Evolutionary conservation across 2,888 invertebrate species (phyloP).

Genomic region (Agrotis segetum): DNA sequence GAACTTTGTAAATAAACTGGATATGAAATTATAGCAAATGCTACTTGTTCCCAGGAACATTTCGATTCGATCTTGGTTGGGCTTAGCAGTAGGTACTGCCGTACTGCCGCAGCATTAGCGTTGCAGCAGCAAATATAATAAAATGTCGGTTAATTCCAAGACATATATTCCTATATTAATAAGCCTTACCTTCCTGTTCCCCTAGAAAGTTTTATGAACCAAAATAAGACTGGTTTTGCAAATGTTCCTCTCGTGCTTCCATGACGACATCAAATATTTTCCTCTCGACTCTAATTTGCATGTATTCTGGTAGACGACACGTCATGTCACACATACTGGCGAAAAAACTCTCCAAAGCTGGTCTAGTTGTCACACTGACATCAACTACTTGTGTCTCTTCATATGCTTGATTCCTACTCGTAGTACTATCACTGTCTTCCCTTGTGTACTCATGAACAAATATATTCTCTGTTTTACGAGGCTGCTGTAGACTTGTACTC

Average conservation of each 20-base stretch:
- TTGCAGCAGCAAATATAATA: no score
- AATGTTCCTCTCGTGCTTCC: slow-evolving; percentile 43
- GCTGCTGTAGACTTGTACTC: slow-evolving; percentile 38
- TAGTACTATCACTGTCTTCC: slow-evolving; percentile 38
- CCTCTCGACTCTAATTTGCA: slow-evolving; percentile 48
- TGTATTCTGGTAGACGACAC: slow-evolving; percentile 33
- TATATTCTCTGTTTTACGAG: slow-evolving; percentile 40
- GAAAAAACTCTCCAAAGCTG: slow-evolving; percentile 41
- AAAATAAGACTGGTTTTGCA: slow-evolving; percentile 38
- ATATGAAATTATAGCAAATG: no score
- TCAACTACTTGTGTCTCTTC: slow-evolving; percentile 16
- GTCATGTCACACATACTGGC: slow-evolving; percentile 48
- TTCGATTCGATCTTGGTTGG: no score
- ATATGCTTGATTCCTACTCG: slow-evolving; percentile 16
- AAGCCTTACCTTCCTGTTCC: no score
- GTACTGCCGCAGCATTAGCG: no score
- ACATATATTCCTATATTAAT: no score
- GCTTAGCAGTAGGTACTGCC: no score
- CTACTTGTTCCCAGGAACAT: no score
- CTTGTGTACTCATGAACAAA: slow-evolving; percentile 24
- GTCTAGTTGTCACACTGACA: slow-evolving; percentile 12
- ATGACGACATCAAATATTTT: slow-evolving; percentile 48
- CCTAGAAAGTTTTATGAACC: slow-evolving; percentile 23
- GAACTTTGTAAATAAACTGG: no score
- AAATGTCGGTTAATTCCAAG: no score